phyloP scores from a whole-genome alignment of 2,113 vertebrate species.

The Pristiophorus japonicus region DNA sequence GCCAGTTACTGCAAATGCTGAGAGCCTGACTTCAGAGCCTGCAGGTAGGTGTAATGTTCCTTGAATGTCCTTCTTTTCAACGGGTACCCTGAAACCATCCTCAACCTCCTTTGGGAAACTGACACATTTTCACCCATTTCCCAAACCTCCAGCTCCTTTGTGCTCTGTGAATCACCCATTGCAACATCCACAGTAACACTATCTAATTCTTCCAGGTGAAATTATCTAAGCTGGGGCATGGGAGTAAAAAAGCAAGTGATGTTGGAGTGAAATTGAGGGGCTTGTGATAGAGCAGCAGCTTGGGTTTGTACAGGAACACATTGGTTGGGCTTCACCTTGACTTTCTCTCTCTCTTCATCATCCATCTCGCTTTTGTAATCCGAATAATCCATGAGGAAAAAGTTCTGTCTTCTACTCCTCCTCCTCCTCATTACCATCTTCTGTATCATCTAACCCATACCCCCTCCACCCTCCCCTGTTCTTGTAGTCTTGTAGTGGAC shows the following conservation, averaged over 20 bases:
- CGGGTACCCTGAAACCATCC: not conserved
- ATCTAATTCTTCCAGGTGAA: not conserved
- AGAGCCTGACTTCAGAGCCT: not conserved
- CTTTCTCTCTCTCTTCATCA: not conserved
- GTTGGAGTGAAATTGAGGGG: not conserved
- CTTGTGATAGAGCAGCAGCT: not conserved
- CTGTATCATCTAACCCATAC: not conserved
- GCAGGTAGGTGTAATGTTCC: not conserved
- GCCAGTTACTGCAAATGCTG: not conserved
- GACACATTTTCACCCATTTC: not conserved
- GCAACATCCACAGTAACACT: not conserved
- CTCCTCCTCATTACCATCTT: not conserved
- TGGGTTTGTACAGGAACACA: not conserved
- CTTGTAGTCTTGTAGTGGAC: not conserved
- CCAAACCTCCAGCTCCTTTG: not conserved
- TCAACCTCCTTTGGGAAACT: not conserved
- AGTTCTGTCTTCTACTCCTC: not conserved
- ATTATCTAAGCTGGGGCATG: not conserved
- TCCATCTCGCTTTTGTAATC: not conserved
- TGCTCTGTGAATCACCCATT: not conserved
- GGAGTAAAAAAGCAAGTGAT: not conserved
- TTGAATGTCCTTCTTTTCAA: not conserved
- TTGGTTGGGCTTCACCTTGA: not conserved
- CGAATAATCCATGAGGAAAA: not conserved
- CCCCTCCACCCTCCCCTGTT: not conserved